A percentile compares a stretch with the other conserved stretches of the same genome.
Evolutionary conservation across 30 jellyfish, hydroid and myxozoan species (phyloP).

Genomic region (Hydractinia echinata): DNA sequence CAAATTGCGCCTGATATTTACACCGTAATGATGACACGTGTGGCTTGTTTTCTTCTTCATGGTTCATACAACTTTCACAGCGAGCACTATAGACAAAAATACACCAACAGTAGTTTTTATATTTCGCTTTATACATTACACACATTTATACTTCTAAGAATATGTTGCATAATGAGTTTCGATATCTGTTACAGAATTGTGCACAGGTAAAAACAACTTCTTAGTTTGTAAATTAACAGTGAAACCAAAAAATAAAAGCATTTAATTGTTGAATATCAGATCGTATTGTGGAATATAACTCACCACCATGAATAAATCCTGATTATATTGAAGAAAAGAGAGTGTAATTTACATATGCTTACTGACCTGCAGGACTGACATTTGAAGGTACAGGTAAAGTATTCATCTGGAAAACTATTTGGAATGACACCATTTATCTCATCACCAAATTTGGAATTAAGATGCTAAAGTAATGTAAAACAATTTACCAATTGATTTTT

Average conservation of each 20-base stretch:
- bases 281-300: no score
- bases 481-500: no score
- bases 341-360: not conserved
- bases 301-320: no score
- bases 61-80: constrained; percentile 91
- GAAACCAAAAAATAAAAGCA: no score
- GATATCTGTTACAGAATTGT: no score
- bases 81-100: constrained; percentile 50
- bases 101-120: not conserved
- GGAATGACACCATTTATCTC: constrained; percentile 81
- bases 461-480: constrained; percentile 30
- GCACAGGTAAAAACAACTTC: no score
- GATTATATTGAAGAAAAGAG: no score
- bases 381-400: constrained; percentile 72
- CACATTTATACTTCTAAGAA: no score
- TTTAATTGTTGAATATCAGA: no score
- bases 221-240: no score
- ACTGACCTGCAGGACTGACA: constrained; percentile 94
- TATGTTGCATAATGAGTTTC: no score
- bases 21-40: constrained; percentile 68
- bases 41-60: constrained; percentile 66
- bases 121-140: no score
- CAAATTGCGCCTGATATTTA: constrained; percentile 93
- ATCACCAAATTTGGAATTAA: constrained; percentile 89
- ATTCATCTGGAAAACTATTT: constrained; percentile 96